phyloP scores from a whole-genome alignment of 2,113 vertebrate species.

The Apteryx owenii region DNA sequence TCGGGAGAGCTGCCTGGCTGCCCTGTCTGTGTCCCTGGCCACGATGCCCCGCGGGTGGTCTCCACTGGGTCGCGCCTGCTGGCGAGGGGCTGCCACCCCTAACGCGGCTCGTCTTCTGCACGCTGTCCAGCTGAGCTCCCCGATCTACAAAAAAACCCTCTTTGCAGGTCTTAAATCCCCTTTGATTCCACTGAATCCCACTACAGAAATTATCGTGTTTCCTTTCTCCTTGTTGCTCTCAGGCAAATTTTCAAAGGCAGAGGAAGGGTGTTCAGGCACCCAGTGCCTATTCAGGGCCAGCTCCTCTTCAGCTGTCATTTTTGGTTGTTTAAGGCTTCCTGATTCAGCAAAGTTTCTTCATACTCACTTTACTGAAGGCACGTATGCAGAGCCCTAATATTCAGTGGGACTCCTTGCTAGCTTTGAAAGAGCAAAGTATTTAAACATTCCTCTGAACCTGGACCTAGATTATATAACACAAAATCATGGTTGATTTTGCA shows the following conservation, averaged over 20 bases:
- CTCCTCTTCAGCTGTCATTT: no score
- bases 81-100: rapidly evolving
- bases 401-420: background rate
- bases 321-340: no score
- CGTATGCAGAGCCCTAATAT: background rate
- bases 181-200: background rate
- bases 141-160: background rate
- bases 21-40: background rate
- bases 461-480: background rate
- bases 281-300: background rate
- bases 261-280: background rate
- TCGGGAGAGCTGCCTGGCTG: background rate
- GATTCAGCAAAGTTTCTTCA: background rate
- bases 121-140: no score
- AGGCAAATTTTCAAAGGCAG: background rate
- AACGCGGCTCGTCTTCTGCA: background rate
- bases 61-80: background rate
- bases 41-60: rapidly evolving
- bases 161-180: background rate
- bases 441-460: background rate
- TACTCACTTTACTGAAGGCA: background rate
- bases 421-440: no score
- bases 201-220: background rate
- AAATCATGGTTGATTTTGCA: background rate
- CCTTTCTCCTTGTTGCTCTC: background rate